Base-by-base conservation (phyloP, 1,140 invertebrate genomes). In the Rhagoletis zephyria region DNA sequence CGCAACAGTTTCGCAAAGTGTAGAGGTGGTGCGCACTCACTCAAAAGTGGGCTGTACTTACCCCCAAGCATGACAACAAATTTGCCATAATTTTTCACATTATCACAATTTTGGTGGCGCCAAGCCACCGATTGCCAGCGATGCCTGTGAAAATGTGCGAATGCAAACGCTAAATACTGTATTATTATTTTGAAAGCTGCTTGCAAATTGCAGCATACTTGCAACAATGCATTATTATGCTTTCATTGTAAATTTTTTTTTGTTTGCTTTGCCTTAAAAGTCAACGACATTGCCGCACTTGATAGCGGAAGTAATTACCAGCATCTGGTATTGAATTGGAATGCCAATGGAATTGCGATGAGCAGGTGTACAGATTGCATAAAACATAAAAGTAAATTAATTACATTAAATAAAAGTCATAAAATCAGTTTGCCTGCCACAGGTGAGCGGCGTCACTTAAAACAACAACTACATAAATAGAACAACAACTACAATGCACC, bases 351-450 rank as follows among this genome's bases (percentile, higher is more conserved):
- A 42, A n/a, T n/a, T 16, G 42, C 45, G 14, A 48, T 7, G 48
- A 56, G 48, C 74, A 81, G 74, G 74, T 81, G 74, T 4, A 19
- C n/a, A 51, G 3, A 74, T 45, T 45, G 30, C 30, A 67, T 74
- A 14, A 4, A 48, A 30, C 14, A 56, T 81, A 4, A 67, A 40
- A 16, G 12, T 56, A 81, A 81, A 1, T 56, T 81, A 81, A 56
- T 81, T 81, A 81, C 74, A 81, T 77, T 77, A 77, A 77, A 77
- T 77, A 77, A 77, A 77, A 77, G 70, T 77, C 70, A 77, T 51
- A 56, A 81, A 81, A 59, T 81, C 48, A 14, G 74, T 59, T 56
- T 74, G 1, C n/a, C 19, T 19, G 6, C 16, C 19, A 30, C 48
- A 30, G 56, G 42, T n/a, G 30, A 81, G 42, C 48, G 14, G 14